phyloP scores from a whole-genome alignment of 2,797 vertebrate species.

The Lithobates sylvaticus region DNA sequence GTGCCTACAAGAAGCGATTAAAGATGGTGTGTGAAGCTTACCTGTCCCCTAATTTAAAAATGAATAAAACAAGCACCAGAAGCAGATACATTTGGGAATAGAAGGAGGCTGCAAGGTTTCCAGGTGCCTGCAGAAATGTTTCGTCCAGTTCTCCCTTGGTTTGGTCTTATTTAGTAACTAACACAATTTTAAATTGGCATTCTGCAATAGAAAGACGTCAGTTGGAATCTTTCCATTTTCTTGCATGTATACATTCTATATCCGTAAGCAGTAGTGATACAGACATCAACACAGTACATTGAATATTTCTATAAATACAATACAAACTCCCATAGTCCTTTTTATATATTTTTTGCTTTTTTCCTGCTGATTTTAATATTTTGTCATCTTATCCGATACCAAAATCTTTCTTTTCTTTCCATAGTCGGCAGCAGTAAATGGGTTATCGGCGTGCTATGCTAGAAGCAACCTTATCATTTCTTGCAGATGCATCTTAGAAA shows the following conservation, averaged over 20 bases:
- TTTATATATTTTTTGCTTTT: background rate
- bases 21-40: no score
- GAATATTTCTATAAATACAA: background rate
- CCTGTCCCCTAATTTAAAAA: no score
- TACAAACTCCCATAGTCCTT: background rate
- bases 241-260: background rate
- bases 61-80: no score
- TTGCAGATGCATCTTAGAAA: conserved; percentile 60
- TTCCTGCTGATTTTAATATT: conserved; percentile 13
- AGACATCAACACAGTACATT: background rate
- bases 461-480: conserved; percentile 58
- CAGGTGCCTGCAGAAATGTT: background rate
- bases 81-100: background rate
- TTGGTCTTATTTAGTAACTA: background rate
- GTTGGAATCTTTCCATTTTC: background rate
- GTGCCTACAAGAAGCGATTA: no score
- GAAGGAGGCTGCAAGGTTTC: background rate
- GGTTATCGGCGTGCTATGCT: conserved; percentile 28
- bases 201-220: background rate
- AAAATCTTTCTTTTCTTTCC: background rate
- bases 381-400: background rate
- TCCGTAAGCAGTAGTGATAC: background rate
- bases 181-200: background rate
- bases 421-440: conserved; percentile 31
- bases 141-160: no score